Evolutionary conservation across 2,888 invertebrate genomes (phyloP).

Genomic region (Thysanoteuthis rhombus): DNA sequence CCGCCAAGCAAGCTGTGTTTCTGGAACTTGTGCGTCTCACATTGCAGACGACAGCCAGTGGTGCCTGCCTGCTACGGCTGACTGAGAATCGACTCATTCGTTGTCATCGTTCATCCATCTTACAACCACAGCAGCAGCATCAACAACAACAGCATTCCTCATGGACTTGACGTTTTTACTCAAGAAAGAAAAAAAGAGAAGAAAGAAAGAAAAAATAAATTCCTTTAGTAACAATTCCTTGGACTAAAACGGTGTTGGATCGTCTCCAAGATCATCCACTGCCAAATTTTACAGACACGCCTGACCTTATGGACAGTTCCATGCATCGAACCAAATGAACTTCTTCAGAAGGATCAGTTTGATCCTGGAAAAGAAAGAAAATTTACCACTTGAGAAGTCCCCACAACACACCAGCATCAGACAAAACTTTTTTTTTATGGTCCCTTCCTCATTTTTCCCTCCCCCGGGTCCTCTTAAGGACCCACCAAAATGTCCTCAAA

Average conservation of each 20-base stretch:
- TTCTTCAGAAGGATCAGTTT: neutral
- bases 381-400: neutral
- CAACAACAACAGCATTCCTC: slow-evolving; percentile 15
- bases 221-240: neutral
- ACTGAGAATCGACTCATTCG: slow-evolving; percentile 1
- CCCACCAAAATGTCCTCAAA: neutral
- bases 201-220: neutral
- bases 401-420: slow-evolving; percentile 26
- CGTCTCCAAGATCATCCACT: neutral
- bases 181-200: neutral
- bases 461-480: neutral
- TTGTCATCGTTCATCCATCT: neutral
- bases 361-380: neutral
- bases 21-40: neutral
- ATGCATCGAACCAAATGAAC: neutral
- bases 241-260: neutral
- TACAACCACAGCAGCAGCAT: neutral
- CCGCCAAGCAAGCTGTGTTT: neutral
- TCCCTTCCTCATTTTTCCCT: neutral
- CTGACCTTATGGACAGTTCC: neutral
- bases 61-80: neutral
- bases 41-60: slow-evolving; percentile 13
- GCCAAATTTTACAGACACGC: neutral
- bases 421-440: neutral
- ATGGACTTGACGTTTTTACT: neutral